Percentiles rank a stretch among this genome's conserved stretches.
Conservation (phyloP, 2,113 vertebrate species). For the Geococcyx californianus region DNA sequence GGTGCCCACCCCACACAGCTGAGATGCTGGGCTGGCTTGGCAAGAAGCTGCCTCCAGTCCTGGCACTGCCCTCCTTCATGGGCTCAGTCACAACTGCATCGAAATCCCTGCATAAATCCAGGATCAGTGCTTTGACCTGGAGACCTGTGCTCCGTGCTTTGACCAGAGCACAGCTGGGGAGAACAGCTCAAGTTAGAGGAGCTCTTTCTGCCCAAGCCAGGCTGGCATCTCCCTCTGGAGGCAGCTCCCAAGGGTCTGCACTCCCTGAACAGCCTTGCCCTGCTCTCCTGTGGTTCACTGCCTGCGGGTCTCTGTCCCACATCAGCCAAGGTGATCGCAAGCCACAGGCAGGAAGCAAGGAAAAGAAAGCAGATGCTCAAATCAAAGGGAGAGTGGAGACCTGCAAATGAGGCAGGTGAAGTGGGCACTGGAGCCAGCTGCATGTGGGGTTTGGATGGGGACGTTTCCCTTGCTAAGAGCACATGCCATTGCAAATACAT, state of each 20-base stretch:
- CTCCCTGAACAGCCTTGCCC: not conserved
- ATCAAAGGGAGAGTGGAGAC: not conserved
- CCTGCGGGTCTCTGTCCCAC: not conserved
- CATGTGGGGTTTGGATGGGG: not conserved
- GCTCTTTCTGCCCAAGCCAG: not conserved
- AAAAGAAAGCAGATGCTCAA: not conserved
- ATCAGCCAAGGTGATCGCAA: accelerated
- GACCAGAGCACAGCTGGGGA: not conserved
- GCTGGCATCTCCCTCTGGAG: slow-evolving; percentile 14
- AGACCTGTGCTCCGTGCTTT: not conserved
- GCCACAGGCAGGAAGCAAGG: not conserved
- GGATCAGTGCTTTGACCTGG: not conserved
- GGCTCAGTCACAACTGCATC: not conserved
- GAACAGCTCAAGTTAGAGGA: not conserved
- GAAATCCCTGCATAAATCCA: not conserved
- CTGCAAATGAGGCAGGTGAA: not conserved
- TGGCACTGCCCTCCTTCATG: not conserved
- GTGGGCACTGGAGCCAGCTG: not conserved
- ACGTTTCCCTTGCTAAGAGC: not conserved
- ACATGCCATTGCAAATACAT: not conserved
- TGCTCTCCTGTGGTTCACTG: not conserved
- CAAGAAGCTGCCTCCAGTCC: not conserved
- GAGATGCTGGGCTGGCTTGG: not conserved
- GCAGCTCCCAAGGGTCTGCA: not conserved
- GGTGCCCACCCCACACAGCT: not conserved